A percentile compares a stretch with the other conserved stretches of the same genome.
Conservation (phyloP, 2,888 invertebrate genomes). For the Mayetiola destructor region DNA sequence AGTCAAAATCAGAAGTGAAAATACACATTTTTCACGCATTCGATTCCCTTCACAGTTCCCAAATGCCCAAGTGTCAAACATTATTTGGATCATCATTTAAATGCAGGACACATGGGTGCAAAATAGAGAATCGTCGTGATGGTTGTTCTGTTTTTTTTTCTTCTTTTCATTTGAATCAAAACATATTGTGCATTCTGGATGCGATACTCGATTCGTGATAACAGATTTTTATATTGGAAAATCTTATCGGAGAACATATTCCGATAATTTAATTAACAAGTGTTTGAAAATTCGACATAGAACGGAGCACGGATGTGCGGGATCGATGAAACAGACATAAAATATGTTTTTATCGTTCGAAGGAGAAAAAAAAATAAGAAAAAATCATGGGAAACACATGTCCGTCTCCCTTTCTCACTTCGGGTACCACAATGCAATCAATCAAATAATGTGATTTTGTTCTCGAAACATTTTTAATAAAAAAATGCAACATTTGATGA, state of each 20-base stretch:
- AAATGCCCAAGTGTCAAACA: constrained; percentile 8
- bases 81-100: constrained; percentile 6
- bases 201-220: background rate
- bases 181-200: constrained; percentile 1
- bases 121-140: background rate
- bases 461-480: too few species aligned
- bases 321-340: too few species aligned
- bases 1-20: constrained; percentile 7
- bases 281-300: too few species aligned
- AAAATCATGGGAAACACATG: background rate
- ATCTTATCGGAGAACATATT: too few species aligned
- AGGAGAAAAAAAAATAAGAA: background rate
- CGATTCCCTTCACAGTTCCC: background rate
- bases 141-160: too few species aligned
- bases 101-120: background rate
- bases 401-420: background rate
- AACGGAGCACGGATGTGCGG: too few species aligned
- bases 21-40: background rate
- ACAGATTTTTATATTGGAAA: constrained; percentile 6
- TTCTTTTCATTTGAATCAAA: background rate
- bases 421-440: background rate
- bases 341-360: too few species aligned
- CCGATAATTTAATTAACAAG: background rate
- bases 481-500: too few species aligned
- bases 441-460: background rate